A percentile compares a stretch with the other conserved stretches of the same genome.
Evolutionary conservation across 2,113 vertebrate genomes (phyloP).

Genomic region (Pseudorhombus dupliciocellatus): DNA sequence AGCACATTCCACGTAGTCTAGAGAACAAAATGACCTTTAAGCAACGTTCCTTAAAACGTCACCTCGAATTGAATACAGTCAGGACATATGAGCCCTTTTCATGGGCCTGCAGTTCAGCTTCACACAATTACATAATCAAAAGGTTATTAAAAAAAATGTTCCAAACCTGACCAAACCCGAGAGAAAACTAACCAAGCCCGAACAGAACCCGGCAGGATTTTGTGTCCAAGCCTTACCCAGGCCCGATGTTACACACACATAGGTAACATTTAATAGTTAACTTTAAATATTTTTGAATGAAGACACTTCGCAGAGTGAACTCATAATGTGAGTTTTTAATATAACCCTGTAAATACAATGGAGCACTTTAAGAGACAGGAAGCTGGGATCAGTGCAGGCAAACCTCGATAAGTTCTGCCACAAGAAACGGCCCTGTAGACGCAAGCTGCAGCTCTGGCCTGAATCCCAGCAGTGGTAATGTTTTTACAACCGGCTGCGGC

Average conservation of each 20-base stretch:
- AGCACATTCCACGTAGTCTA: neutral
- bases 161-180: neutral
- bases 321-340: constrained; percentile 24
- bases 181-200: neutral
- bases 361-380: constrained; percentile 60
- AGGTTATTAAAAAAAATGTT: constrained; percentile 24
- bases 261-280: too few relatives aligned
- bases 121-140: constrained; percentile 33
- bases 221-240: neutral
- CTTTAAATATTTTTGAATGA: too few relatives aligned
- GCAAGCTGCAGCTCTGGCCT: constrained; percentile 49
- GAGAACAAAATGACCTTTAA: neutral
- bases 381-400: constrained; percentile 36
- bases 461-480: constrained; percentile 63
- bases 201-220: neutral
- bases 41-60: neutral
- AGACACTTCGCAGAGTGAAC: neutral
- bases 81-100: neutral
- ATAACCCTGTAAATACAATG: constrained; percentile 66
- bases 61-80: neutral
- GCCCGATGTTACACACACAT: too few relatives aligned
- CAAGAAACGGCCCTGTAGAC: constrained; percentile 44
- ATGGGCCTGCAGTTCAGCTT: neutral
- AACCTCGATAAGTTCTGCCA: constrained; percentile 46
- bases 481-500: constrained; percentile 59